Percentiles rank a stretch among this genome's conserved stretches.
Conservation (phyloP, 2,888 invertebrate genomes). For the Dicroscelio sp. region DNA sequence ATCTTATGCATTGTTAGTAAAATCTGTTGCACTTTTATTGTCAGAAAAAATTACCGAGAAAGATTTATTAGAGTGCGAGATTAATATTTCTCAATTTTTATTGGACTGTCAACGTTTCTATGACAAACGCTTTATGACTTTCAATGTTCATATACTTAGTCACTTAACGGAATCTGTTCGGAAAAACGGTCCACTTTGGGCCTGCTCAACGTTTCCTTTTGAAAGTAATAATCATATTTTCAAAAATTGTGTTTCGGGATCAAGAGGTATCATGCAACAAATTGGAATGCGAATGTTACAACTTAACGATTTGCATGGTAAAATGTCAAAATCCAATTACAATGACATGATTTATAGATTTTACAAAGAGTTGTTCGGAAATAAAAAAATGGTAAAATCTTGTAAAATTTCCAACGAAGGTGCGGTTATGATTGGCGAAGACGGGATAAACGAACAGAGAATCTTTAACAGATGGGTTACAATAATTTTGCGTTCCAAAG, state of each 20-base stretch:
- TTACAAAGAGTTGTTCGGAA: conserved; percentile 12
- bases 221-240: conserved; percentile 37
- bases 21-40: conserved; percentile 34
- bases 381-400: background rate
- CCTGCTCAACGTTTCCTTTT: conserved; percentile 5
- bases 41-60: conserved; percentile 31
- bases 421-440: conserved; percentile 19
- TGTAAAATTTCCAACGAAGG: background rate
- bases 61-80: conserved; percentile 49
- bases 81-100: conserved; percentile 31
- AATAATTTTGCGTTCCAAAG: conserved; percentile 3
- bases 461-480: background rate
- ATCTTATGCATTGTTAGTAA: conserved; percentile 45
- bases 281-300: conserved; percentile 28
- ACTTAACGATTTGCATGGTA: conserved; percentile 26
- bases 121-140: conserved; percentile 42
- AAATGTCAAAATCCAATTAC: background rate
- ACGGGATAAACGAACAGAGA: background rate
- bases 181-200: background rate
- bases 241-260: conserved; percentile 36
- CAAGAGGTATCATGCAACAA: conserved; percentile 38
- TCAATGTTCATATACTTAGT: background rate
- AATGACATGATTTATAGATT: background rate
- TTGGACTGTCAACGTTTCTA: conserved; percentile 43
- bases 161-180: conserved; percentile 1